Evolutionary conservation across 2,113 vertebrate species (phyloP), one percentile per base, ranked within the genome.

Genomic region (Etheostoma cragini): DNA sequence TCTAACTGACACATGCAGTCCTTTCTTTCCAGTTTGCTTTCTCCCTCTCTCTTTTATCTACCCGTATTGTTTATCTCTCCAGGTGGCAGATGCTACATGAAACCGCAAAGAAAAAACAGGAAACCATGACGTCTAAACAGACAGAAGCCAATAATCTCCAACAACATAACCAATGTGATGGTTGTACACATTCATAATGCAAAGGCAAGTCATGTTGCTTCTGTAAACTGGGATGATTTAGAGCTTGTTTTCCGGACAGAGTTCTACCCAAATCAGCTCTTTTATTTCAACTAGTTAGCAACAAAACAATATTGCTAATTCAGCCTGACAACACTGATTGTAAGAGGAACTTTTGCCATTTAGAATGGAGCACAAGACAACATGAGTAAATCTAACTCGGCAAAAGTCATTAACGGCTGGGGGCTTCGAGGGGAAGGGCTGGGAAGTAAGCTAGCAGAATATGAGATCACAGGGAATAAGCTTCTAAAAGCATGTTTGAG

Each of bases 331-430:
- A 73, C 66, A 70, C 52, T 16, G 57, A 89, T 80, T 74, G 81
- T 86, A 87, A 85, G 70, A 69, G 70, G 47, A 75, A 52, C 49
- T 83, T 79, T 79, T 85, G 87, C 80, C 77, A 73, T 91, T 90
- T 83, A 88, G 80, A 88, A 81, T 75, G 84, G 89, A 86, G 84
- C 82, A 77, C 72, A 81, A 84, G 80, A 85, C 83, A 90, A 91
- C 83, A 88, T 64, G 71, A 81, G 86, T 86, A 92, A 90, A 93
- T 88, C 88, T 87, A 82, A 87, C 70, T 89, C 77, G 81, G 89
- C 78, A 88, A 87, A 92, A 92, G 89, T 91, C 84, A 87, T 87
- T 91, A 90, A 85, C 83, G 76, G 65, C 76, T 67, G 33, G 8
- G 67, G 80, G 78, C 75, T 78, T 26, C 2, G 68, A 74, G 81